phyloP scores from a whole-genome alignment of 2,113 vertebrate genomes.

The Camelus dromedarius region DNA sequence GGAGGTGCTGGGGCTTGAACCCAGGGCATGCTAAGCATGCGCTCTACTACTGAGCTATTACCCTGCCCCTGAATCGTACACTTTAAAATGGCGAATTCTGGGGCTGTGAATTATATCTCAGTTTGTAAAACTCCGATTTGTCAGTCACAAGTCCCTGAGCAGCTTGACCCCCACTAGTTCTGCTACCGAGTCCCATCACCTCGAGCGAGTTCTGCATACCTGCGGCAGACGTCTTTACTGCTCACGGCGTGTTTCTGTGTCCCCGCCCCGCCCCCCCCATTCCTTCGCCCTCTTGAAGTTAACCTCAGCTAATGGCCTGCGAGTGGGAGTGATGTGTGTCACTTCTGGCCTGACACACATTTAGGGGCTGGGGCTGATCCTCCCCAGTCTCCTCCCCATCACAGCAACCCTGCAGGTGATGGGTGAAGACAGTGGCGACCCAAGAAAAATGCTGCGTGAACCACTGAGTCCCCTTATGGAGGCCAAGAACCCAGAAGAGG shows the following conservation, averaged over 20 bases:
- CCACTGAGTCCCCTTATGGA: not conserved
- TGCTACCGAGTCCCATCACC: not conserved
- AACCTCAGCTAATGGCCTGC: not conserved
- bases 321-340: not conserved
- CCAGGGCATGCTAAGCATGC: too few species aligned
- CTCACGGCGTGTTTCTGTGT: not conserved
- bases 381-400: not conserved
- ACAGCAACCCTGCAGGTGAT: not conserved
- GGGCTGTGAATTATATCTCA: not conserved
- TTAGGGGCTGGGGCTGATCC: not conserved
- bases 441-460: not conserved
- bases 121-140: not conserved
- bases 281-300: not conserved
- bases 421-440: not conserved
- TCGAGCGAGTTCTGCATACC: not conserved
- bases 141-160: not conserved
- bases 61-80: not conserved
- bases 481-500: not conserved
- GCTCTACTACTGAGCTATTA: too few species aligned
- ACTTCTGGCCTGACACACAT: not conserved
- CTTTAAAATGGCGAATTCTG: not conserved
- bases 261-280: not conserved
- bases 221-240: rapidly evolving
- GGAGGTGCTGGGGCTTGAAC: too few species aligned
- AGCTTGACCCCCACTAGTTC: not conserved